Base-by-base conservation (phyloP, 2,113 vertebrate genomes). In the Corythornis vintsioides region DNA sequence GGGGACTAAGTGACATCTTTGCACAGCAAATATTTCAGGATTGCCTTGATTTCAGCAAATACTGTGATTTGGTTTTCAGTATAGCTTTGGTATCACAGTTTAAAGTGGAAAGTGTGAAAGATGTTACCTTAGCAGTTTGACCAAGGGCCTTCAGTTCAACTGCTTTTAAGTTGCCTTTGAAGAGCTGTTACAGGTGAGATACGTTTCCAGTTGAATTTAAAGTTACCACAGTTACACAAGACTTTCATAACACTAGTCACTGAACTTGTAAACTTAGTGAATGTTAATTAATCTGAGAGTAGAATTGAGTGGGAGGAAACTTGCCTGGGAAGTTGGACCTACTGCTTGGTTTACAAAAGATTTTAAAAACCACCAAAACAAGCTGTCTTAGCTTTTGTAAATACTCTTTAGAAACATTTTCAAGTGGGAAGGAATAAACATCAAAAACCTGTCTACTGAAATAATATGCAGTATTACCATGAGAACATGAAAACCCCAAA, bases 121-220 rank as follows among this genome's bases (percentile, higher is more conserved):
- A 11, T 0, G 2, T 26, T 63, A 6, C 6, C 9, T 31, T 48
- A 50, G 19, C 29, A 71, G 82, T 31, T 15, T 69, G 64, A 61
- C 11, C 10, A 48, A 53, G 42, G n/a, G 50, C 57, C 8, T 6
- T 76, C 0, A 1, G 24, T 15, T 33, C 2, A 1, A 22, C 48
- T 73, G 12, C 4, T 40, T 70, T 86, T 50, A 61, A 7, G 15
- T 70, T 88, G 20, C 6, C 42, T 83, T 83, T 63, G 38, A 33
- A 19, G 69, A 42, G n/a, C 25, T 74, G 21, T 61, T 38, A 47
- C 26, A 72, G 66, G 43, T 72, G 28, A 48, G 53, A 47, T 38
- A 14, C 22, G 3, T 84, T 93, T 83, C 53, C 35, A 64, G 8
- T 15, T 93, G n/a, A 66, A 71, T 74, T 77, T 31, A 40, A 83